Percentiles rank a stretch among this genome's conserved stretches.
Evolutionary conservation across 2,113 vertebrate genomes (phyloP).

Genomic region (Uria lomvia): DNA sequence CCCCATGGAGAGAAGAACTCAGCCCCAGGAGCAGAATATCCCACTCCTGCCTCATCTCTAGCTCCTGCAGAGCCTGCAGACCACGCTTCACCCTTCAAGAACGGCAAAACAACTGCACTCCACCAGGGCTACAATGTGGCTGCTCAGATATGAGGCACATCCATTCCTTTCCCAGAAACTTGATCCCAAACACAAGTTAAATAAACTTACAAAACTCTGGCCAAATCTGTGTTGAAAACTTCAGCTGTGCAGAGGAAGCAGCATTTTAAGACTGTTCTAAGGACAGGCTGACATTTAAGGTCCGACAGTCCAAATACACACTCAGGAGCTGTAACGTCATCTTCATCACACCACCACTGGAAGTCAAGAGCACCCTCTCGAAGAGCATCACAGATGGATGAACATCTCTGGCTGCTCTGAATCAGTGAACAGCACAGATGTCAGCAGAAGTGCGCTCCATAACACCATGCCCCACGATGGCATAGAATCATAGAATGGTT

Average conservation of each 20-base stretch:
- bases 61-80: background rate
- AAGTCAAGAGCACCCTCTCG: background rate
- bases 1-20: background rate
- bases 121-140: fast-evolving
- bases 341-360: background rate
- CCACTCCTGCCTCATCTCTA: background rate
- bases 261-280: background rate
- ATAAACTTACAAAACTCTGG: background rate
- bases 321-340: background rate
- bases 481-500: background rate
- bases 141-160: background rate
- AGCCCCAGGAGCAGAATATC: background rate
- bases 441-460: background rate
- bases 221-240: background rate
- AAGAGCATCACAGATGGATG: background rate
- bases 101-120: background rate
- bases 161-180: background rate
- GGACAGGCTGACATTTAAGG: background rate
- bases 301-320: background rate
- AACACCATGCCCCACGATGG: fast-evolving
- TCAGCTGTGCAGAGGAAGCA: background rate
- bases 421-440: fast-evolving
- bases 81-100: background rate
- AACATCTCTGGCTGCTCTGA: background rate
- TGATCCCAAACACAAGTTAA: background rate